phyloP scores from a whole-genome alignment of 2,113 vertebrate species.

The Nannospalax galili region DNA sequence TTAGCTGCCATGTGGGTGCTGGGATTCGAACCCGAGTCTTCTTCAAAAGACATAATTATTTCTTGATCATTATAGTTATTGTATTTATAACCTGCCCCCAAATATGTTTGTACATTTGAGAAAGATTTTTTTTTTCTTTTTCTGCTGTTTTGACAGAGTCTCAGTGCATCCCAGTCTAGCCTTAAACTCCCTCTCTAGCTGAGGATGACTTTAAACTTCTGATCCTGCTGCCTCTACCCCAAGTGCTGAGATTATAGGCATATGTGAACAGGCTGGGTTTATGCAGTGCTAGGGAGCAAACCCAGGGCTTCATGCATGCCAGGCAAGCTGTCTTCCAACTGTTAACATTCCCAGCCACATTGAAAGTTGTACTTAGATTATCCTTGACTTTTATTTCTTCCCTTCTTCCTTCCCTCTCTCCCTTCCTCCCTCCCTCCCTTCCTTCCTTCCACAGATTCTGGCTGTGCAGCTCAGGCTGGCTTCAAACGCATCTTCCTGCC shows the following conservation, averaged over 20 bases:
- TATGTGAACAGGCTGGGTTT: neutral
- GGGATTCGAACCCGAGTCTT: too few relatives aligned
- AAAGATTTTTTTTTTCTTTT: neutral
- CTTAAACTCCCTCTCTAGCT: neutral
- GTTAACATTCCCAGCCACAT: neutral
- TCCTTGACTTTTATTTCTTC: conserved; percentile 41
- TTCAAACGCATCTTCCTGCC: neutral
- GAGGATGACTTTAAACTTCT: neutral
- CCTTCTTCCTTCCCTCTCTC: too few relatives aligned
- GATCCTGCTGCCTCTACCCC: neutral
- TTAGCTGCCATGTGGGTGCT: too few relatives aligned
- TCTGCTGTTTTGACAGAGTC: neutral
- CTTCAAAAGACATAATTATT: neutral
- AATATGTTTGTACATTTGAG: neutral
- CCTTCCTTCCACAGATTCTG: neutral
- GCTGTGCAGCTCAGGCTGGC: neutral
- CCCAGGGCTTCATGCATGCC: neutral
- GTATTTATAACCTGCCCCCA: neutral
- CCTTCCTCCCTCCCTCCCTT: neutral
- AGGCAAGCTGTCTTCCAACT: neutral
- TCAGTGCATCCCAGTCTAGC: neutral
- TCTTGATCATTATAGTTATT: conserved; percentile 46
- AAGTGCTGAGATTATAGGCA: too few relatives aligned
- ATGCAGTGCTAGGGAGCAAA: neutral
- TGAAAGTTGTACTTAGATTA: conserved; percentile 32